Conservation (phyloP, 2,888 invertebrate species). For the Lasioglossum calceatum region DNA sequence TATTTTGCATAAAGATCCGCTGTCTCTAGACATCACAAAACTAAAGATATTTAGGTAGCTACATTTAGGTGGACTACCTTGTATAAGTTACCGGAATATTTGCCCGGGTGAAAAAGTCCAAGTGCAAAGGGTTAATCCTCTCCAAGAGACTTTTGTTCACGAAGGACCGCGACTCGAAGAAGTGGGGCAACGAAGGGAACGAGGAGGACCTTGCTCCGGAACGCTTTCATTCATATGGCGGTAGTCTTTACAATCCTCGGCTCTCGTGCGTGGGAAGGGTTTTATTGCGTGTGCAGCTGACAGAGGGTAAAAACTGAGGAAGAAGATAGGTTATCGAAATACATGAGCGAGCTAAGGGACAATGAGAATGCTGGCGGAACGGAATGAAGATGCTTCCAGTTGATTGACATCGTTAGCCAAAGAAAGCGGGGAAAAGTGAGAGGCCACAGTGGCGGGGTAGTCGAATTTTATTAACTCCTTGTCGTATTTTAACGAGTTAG, state of each 20-base stretch:
- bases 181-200: slow-evolving; percentile 36
- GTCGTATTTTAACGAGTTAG: too few species aligned
- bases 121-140: slow-evolving; percentile 4
- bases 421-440: neutral
- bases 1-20: too few species aligned
- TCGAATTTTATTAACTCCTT: too few species aligned
- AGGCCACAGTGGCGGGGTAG: too few species aligned
- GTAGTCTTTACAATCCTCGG: slow-evolving; percentile 67
- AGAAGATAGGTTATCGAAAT: slow-evolving; percentile 24
- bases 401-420: neutral
- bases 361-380: slow-evolving; percentile 25
- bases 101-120: neutral
- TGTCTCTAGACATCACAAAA: too few species aligned
- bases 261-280: slow-evolving; percentile 65
- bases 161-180: neutral
- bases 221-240: slow-evolving; percentile 60
- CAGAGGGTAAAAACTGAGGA: slow-evolving; percentile 38
- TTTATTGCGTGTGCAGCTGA: slow-evolving; percentile 41
- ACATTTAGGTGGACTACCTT: too few species aligned
- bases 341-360: neutral
- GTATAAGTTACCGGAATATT: neutral
- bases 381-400: neutral
- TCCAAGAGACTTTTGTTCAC: neutral
- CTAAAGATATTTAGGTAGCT: too few species aligned
- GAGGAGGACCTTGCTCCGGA: slow-evolving; percentile 42